Conservation (phyloP, 2,888 invertebrate species). For the Melanotus villosus region DNA sequence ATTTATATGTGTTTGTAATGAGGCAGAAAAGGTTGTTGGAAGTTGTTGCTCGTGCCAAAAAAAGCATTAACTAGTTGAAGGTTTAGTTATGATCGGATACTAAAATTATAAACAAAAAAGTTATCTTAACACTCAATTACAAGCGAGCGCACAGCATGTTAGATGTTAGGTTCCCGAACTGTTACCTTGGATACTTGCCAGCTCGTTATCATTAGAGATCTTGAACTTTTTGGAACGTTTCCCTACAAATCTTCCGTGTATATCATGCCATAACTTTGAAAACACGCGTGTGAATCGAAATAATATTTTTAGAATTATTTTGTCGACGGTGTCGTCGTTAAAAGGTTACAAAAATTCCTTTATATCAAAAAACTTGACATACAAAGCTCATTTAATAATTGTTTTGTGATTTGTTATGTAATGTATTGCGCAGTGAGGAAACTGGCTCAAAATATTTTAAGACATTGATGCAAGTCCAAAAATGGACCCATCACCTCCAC, state of each 20-base stretch:
- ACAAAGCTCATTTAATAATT: too few relatives aligned
- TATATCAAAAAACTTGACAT: too few relatives aligned
- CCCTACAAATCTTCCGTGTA: constrained; percentile 30
- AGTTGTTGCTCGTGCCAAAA: not conserved
- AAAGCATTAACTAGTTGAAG: not conserved
- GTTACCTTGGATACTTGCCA: constrained; percentile 28
- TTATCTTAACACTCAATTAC: constrained; percentile 1
- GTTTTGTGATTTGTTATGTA: too few relatives aligned
- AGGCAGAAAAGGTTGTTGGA: constrained; percentile 9
- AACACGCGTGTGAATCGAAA: not conserved
- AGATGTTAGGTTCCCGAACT: constrained; percentile 25
- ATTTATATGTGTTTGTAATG: not conserved
- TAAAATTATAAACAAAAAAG: constrained; percentile 4
- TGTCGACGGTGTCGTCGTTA: too few relatives aligned
- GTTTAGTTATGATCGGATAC: not conserved
- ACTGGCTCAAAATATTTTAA: not conserved
- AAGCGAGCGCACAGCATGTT: too few relatives aligned
- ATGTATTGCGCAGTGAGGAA: too few relatives aligned
- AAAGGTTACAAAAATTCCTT: too few relatives aligned
- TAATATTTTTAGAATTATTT: not conserved
- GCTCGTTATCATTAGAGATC: constrained; percentile 16
- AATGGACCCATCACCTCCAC: too few relatives aligned
- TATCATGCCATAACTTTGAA: constrained; percentile 4
- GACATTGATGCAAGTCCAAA: not conserved
- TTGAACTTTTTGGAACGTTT: constrained; percentile 35